Base-by-base conservation (phyloP, 2,797 vertebrate genomes). In the Rhadinocentrus ornatus region DNA sequence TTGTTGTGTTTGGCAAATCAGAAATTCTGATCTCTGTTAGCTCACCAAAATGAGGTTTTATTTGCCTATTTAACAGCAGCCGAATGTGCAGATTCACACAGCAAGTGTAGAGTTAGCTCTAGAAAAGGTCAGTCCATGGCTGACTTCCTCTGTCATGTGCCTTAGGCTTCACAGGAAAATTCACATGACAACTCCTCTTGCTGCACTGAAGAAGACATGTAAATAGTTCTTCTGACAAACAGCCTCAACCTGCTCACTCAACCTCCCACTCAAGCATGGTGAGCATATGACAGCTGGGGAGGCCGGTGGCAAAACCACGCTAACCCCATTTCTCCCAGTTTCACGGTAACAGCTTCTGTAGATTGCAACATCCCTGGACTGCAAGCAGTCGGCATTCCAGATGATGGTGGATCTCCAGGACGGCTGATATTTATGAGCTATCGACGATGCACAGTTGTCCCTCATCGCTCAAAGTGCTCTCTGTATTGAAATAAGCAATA, bases 351-450 rank as follows among this genome's bases (percentile, higher is more conserved):
- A 52, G 44, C 41, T 37, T 65, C 66, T 26, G 13, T 22, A 22
- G 70, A 60, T 41, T 44, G 62, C 81, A 58, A 54, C 62, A 6
- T 62, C 52, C 1, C 69, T 24, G 67, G 39, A 80, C 62, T 20
- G 55, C 46, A 6, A 16, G 41, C 39, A 22, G 26, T 24, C 39
- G 61, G 62, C 75, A 48, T 70, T 72, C 31, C 61, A 20, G 66
- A 20, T 75, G 63, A 74, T 32, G 66, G 64, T 66, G 53, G 37
- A 73, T 59, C 1, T 13, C 62, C 12, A 34, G 54, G 76, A 84
- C 70, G 55, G 73, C 62, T 67, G 56, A 83, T 89, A 85, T 93
- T 93, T 91, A 90, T 80, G 73, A 80, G 76, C 75, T 75, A 75
- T 60, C 4, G 44, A 80, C 81, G 76, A 88, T 91, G 82, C 88